A percentile compares a stretch with the other conserved stretches of the same genome.
phyloP scores from a whole-genome alignment of 2,888 invertebrate species.

The Acronicta leporina region DNA sequence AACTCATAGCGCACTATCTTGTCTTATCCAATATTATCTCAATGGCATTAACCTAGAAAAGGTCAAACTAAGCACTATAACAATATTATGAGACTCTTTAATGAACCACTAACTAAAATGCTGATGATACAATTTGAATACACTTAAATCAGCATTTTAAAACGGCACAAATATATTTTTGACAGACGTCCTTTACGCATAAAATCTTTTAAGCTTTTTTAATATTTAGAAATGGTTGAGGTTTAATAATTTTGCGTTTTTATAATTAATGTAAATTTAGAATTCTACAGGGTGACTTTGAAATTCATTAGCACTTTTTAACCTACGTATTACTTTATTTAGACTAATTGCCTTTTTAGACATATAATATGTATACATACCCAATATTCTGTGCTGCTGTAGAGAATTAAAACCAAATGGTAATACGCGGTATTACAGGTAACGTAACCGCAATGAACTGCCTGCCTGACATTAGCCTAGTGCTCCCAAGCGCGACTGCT shows the following conservation, averaged over 20 bases:
- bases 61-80: slow-evolving; percentile 7
- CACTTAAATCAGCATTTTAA: slow-evolving; percentile 13
- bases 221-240: slow-evolving; percentile 21
- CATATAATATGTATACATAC: no score
- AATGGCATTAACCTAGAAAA: slow-evolving; percentile 22
- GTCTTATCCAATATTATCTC: background rate
- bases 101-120: slow-evolving; percentile 28
- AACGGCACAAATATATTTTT: slow-evolving; percentile 12
- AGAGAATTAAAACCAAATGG: no score
- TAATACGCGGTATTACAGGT: no score
- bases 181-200: slow-evolving; percentile 11
- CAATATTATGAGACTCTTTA: slow-evolving; percentile 16
- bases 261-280: slow-evolving; percentile 18
- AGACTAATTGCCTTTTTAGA: no score
- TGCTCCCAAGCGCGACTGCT: no score
- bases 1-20: no score
- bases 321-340: no score
- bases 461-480: no score
- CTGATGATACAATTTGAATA: slow-evolving; percentile 24
- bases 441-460: no score
- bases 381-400: no score
- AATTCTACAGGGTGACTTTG: background rate
- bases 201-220: slow-evolving; percentile 24
- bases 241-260: slow-evolving; percentile 25
- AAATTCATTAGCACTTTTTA: no score